Conservation (phyloP, 2,113 vertebrate species). For the Regulus satrapa region DNA sequence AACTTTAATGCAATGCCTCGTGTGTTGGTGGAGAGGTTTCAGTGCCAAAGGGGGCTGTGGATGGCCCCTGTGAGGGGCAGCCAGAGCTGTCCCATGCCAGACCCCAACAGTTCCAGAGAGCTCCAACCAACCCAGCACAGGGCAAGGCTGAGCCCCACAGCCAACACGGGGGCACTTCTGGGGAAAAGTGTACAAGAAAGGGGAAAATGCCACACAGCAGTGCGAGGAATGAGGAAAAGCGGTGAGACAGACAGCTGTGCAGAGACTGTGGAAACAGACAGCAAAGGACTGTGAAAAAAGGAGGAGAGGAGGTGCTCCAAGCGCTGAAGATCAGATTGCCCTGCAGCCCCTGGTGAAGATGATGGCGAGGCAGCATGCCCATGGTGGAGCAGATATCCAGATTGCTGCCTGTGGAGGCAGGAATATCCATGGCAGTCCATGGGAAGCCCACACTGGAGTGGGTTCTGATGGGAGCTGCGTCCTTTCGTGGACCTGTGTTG, state of each 20-base stretch:
- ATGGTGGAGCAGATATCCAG: background rate
- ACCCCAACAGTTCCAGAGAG: fast-evolving
- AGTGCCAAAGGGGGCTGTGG: background rate
- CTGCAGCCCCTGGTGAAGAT: background rate
- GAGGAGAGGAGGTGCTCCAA: background rate
- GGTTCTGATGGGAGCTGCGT: background rate
- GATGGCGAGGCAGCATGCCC: fast-evolving
- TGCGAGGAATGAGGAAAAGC: background rate
- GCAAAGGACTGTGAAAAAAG: background rate
- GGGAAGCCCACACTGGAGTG: fast-evolving
- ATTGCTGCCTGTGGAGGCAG: fast-evolving
- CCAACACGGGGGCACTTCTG: background rate
- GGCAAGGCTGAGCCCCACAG: background rate
- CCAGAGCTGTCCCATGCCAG: fast-evolving
- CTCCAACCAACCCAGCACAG: background rate
- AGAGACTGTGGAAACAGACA: background rate
- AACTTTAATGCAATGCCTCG: background rate
- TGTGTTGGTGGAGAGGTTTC: background rate
- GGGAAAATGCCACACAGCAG: background rate
- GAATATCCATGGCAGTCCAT: fast-evolving
- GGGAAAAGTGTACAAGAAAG: background rate
- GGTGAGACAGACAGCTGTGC: background rate
- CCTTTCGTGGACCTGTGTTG: fast-evolving
- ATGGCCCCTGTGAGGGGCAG: background rate
- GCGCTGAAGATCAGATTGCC: fast-evolving